Conservation (phyloP, 2,888 invertebrate genomes). For the Meghimatium bilineatum region DNA sequence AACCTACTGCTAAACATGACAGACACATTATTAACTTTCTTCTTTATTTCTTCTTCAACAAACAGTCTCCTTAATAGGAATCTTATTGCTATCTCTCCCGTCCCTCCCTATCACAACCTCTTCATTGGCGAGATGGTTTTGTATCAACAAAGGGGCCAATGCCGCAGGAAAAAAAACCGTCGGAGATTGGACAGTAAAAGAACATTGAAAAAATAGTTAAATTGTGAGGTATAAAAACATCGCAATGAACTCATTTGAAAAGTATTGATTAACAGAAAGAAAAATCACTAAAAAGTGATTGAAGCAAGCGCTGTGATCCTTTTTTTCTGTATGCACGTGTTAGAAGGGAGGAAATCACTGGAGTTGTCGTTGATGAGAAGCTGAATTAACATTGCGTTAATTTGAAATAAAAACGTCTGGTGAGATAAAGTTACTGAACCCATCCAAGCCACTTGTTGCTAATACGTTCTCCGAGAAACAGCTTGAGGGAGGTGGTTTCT, state of each 20-base stretch:
- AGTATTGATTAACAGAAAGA: not conserved
- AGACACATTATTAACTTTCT: not conserved
- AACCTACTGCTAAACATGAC: not conserved
- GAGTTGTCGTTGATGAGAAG: not conserved
- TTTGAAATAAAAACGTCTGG: constrained; percentile 10
- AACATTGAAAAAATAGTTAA: not conserved
- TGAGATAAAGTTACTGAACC: constrained; percentile 10
- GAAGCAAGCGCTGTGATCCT: not conserved
- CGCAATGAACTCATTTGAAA: not conserved
- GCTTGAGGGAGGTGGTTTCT: not conserved
- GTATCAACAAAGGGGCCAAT: not conserved
- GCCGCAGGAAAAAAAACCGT: not conserved
- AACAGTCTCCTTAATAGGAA: not conserved
- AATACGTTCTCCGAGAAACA: not conserved
- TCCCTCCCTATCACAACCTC: not conserved
- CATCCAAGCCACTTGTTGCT: constrained; percentile 1
- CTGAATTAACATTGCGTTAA: constrained; percentile 22
- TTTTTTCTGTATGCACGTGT: not conserved
- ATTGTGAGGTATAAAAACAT: not conserved
- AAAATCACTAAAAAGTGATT: not conserved
- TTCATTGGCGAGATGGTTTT: not conserved
- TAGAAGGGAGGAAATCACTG: not conserved
- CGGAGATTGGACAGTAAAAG: not conserved
- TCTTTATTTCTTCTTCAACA: not conserved
- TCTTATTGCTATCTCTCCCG: not conserved